A percentile compares a stretch with the other conserved stretches of the same genome.
Conservation (phyloP, 2,113 vertebrate species). For the Anguilla rostrata region DNA sequence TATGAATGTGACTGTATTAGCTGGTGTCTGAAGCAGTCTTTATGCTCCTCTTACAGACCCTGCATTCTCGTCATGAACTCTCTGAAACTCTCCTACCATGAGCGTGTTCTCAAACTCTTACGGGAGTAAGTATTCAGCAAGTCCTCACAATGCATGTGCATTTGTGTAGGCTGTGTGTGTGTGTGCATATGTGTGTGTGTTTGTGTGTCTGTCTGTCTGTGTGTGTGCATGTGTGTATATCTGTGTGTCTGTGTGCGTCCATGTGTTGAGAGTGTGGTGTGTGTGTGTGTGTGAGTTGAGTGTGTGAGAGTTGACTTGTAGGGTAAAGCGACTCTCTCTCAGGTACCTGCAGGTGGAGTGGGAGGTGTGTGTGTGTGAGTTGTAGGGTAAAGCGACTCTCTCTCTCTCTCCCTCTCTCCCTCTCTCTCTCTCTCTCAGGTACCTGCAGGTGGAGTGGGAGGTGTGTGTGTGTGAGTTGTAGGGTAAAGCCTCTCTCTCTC, state of each 20-base stretch:
- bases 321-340: too few species aligned
- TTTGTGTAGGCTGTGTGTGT: not conserved
- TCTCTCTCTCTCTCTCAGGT: constrained; percentile 68
- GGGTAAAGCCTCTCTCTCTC: too few species aligned
- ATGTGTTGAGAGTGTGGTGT: not conserved
- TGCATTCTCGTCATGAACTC: constrained; percentile 96
- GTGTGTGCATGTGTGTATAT: not conserved
- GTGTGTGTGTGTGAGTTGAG: not conserved
- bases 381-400: not conserved
- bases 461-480: constrained; percentile 25
- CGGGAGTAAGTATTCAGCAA: constrained; percentile 79
- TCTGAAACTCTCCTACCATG: constrained; percentile 82
- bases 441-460: constrained; percentile 73
- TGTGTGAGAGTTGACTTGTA: too few species aligned
- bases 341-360: too few species aligned
- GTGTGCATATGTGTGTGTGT: not conserved
- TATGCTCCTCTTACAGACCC: constrained; percentile 69
- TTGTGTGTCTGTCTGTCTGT: not conserved
- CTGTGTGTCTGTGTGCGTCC: not conserved
- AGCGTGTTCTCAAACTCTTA: constrained; percentile 86
- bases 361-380: not conserved
- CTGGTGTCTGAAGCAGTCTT: not conserved
- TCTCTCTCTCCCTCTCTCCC: too few species aligned
- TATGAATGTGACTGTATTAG: not conserved
- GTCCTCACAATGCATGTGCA: not conserved